Conservation (phyloP, 1,140 invertebrate species). For the Samia ricini region DNA sequence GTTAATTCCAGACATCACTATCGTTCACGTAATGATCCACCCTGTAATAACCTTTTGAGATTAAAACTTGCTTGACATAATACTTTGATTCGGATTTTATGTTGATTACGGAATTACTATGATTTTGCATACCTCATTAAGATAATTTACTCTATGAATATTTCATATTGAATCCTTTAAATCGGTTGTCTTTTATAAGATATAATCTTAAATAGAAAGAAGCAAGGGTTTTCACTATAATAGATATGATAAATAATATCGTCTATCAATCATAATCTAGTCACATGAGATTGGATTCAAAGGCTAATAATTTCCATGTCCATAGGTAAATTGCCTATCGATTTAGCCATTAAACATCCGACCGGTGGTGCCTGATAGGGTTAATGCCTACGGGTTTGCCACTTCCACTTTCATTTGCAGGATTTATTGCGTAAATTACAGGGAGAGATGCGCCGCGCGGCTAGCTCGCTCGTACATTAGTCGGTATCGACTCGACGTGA, state of each 20-base stretch:
- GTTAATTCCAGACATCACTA: no score
- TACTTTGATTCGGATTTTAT: no score
- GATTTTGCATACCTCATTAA: no score
- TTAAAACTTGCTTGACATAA: no score
- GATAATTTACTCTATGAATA: no score
- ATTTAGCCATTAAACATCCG: background rate
- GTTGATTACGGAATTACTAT: no score
- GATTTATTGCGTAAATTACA: slow-evolving; percentile 10
- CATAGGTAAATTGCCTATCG: background rate
- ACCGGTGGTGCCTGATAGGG: background rate
- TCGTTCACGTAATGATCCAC: no score
- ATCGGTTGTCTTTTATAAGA: no score
- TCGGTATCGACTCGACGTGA: background rate
- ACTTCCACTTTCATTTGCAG: slow-evolving; percentile 15
- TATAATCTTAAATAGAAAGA: background rate
- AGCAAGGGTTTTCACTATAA: background rate
- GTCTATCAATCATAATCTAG: background rate
- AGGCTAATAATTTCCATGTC: background rate
- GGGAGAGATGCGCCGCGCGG: slow-evolving; percentile 11
- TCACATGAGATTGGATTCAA: background rate
- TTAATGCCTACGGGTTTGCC: background rate
- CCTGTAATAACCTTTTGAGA: no score
- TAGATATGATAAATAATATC: background rate
- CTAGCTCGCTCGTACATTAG: slow-evolving; percentile 6
- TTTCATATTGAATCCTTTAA: no score